Conservation (phyloP, 2,888 invertebrate species). For the Suillia variegata region DNA sequence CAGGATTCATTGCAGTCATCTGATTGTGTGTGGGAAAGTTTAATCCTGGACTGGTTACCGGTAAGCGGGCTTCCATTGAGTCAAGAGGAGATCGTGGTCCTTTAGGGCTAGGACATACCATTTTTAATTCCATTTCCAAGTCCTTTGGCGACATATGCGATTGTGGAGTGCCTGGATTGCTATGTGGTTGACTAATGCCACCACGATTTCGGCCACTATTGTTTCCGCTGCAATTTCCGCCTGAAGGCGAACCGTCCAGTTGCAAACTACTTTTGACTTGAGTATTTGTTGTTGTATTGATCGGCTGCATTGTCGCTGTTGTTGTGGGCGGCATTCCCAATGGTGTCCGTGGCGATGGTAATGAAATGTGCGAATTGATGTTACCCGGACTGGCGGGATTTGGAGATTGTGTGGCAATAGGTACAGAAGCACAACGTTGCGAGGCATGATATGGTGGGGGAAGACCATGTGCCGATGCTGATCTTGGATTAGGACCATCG, state of each 20-base stretch:
- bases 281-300: constrained; percentile 20
- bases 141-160: constrained; percentile 67
- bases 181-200: constrained; percentile 64
- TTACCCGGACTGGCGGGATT: constrained; percentile 76
- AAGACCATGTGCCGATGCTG: constrained; percentile 68
- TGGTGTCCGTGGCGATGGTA: constrained; percentile 75
- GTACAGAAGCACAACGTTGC: constrained; percentile 74
- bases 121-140: no score
- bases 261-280: constrained; percentile 39
- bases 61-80: constrained; percentile 50
- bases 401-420: constrained; percentile 75
- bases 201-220: constrained; percentile 32
- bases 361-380: constrained; percentile 71
- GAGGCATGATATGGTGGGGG: constrained; percentile 80
- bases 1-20: no score
- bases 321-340: constrained; percentile 45
- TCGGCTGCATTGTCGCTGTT: constrained; percentile 58
- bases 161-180: constrained; percentile 76
- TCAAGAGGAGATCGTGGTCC: no score
- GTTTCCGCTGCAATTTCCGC: constrained; percentile 23
- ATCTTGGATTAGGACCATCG: no score
- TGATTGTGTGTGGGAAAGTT: constrained; percentile 45
- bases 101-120: constrained; percentile 61
- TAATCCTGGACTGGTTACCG: constrained; percentile 54
- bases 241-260: constrained; percentile 35